Evolutionary conservation across 2,888 invertebrate species (phyloP).

Genomic region (Elaeidobius kamerunicus): DNA sequence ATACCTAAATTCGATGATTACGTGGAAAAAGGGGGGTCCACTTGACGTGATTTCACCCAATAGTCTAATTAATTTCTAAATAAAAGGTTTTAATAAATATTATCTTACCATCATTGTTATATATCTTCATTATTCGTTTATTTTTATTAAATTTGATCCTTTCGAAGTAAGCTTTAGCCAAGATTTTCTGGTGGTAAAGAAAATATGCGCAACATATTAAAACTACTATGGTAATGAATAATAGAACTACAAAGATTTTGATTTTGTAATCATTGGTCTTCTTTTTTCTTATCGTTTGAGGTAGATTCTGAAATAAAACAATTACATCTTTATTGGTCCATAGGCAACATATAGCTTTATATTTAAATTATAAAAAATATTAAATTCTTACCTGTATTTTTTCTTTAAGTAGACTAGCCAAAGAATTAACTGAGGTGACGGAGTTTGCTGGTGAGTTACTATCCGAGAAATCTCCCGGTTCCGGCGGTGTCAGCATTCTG

Average conservation of each 20-base stretch:
- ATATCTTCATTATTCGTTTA: slow-evolving; percentile 69
- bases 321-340: too few relatives aligned
- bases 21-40: too few relatives aligned
- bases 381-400: slow-evolving; percentile 76
- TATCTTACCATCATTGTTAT: slow-evolving; percentile 57
- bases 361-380: too few relatives aligned
- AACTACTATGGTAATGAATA: slow-evolving; percentile 78
- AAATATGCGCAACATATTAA: slow-evolving; percentile 82
- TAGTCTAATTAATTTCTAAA: too few relatives aligned
- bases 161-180: slow-evolving; percentile 79
- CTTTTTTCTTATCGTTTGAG: slow-evolving; percentile 67
- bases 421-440: slow-evolving; percentile 80
- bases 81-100: neutral
- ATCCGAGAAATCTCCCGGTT: slow-evolving; percentile 55
- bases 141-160: slow-evolving; percentile 80
- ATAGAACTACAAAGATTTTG: slow-evolving; percentile 73
- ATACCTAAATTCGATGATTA: too few relatives aligned
- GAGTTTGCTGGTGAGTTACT: slow-evolving; percentile 72
- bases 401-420: slow-evolving; percentile 78
- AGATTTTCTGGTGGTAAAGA: slow-evolving; percentile 77
- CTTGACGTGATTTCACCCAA: too few relatives aligned
- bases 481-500: slow-evolving; percentile 52
- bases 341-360: too few relatives aligned
- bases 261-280: slow-evolving; percentile 74
- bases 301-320: slow-evolving; percentile 63